Percentiles rank a stretch among this genome's conserved stretches.
Conservation (phyloP, 2,888 invertebrate genomes). For the Proisotoma minuta region DNA sequence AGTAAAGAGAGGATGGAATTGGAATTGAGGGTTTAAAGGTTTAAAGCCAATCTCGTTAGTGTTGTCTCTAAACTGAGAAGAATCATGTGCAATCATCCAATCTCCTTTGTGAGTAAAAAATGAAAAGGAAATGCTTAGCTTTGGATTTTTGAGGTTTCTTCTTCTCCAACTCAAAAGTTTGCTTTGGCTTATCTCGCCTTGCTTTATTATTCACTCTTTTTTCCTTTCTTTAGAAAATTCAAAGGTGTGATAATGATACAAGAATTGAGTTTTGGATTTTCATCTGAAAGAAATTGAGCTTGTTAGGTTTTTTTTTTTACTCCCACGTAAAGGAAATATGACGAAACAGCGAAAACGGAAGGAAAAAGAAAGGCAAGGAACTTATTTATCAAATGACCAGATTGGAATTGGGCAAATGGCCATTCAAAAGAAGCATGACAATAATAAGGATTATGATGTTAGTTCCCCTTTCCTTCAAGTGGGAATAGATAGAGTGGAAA, state of each 20-base stretch:
- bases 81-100: neutral
- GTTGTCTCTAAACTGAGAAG: neutral
- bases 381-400: neutral
- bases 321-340: neutral
- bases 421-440: neutral
- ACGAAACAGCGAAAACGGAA: no score
- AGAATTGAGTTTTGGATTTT: no score
- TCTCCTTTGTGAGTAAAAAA: neutral
- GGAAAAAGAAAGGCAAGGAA: neutral
- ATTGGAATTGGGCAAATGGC: neutral
- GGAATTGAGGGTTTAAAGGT: neutral
- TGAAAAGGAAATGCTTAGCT: neutral
- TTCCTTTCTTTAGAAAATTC: no score
- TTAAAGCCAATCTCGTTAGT: neutral
- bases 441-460: neutral
- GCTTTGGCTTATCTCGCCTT: no score
- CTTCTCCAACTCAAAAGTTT: no score
- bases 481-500: neutral
- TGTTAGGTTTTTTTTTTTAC: neutral
- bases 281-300: no score
- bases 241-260: no score
- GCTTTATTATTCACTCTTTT: no score
- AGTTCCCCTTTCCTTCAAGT: no score
- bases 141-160: neutral
- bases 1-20: neutral